Evolutionary conservation across 1,140 invertebrate species (phyloP), one percentile per base, ranked within the genome.

Genomic region (Tribolium castaneum): DNA sequence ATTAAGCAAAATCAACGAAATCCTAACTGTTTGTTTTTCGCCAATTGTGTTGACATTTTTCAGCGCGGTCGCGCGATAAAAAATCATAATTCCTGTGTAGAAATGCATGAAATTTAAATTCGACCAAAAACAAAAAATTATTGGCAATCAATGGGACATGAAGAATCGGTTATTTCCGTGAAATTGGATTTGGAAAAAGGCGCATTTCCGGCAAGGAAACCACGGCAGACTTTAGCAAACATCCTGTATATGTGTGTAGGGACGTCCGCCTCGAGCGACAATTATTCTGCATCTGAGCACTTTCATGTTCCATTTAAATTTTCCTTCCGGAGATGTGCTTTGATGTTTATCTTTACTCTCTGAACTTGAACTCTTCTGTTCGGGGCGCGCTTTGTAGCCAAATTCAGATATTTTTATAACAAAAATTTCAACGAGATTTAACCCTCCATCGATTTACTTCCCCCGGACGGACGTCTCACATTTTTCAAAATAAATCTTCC

Each of bases 241-340:
- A 45, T 45, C 39, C 39, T 45, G 39, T 45, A 45, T 45, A 45
- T 39, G 9, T 45, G n/a, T 45, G 39, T 9, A 10, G 10, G 51
- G 16, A 7, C 16, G 13, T 19, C 14, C 10, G 51, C 51, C 51
- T n/a, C 12, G 6, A 9, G 51, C 51, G 51, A 52, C 51, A 52
- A 52, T 52, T 52, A 52, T 52, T 52, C 51, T 52, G 51, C 51
- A 52, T 52, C 51, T 52, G 51, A 52, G 51, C 51, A 52, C 51
- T 52, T 52, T 52, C 51, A 52, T 52, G 51, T 52, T 52, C 51
- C 51, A 52, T 52, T 52, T 52, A 52, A 14, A 52, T 52, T 52
- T 52, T 19, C 51, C 51, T 52, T 52, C 51, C 12, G 51, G 51
- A 52, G 16, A 52, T 52, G 51, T 52, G 51, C 51, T 52, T 52